Evolutionary conservation across 2,113 vertebrate genomes (phyloP).

Genomic region (Grantiella picta): DNA sequence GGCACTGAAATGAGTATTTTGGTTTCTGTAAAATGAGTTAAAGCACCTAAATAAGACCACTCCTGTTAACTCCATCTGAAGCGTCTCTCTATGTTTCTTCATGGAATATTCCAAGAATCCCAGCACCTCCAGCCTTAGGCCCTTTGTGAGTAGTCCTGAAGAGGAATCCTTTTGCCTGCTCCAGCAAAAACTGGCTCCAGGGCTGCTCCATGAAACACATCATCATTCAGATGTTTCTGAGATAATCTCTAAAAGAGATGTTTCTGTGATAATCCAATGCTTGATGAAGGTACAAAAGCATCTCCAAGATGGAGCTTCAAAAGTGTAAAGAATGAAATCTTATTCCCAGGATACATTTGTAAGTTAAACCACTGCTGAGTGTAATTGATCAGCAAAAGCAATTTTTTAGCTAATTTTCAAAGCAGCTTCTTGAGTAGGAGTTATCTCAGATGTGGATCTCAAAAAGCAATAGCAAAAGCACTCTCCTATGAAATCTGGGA

Average conservation of each 20-base stretch:
- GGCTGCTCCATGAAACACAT: neutral
- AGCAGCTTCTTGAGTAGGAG: neutral
- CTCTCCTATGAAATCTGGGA: neutral
- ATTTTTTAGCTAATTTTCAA: neutral
- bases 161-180: neutral
- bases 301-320: neutral
- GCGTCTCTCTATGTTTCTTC: neutral
- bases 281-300: neutral
- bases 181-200: neutral
- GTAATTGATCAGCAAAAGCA: neutral
- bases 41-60: neutral
- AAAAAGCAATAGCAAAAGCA: neutral
- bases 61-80: neutral
- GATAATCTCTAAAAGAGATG: neutral
- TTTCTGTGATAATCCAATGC: neutral
- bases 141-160: neutral
- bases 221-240: neutral
- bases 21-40: neutral
- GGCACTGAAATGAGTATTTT: neutral
- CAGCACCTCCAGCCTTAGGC: neutral
- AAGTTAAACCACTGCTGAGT: neutral
- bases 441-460: neutral
- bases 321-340: neutral
- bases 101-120: neutral
- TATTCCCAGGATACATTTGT: neutral